Base-by-base conservation (phyloP, 2,113 vertebrate genomes). In the Bubo blakistoni region DNA sequence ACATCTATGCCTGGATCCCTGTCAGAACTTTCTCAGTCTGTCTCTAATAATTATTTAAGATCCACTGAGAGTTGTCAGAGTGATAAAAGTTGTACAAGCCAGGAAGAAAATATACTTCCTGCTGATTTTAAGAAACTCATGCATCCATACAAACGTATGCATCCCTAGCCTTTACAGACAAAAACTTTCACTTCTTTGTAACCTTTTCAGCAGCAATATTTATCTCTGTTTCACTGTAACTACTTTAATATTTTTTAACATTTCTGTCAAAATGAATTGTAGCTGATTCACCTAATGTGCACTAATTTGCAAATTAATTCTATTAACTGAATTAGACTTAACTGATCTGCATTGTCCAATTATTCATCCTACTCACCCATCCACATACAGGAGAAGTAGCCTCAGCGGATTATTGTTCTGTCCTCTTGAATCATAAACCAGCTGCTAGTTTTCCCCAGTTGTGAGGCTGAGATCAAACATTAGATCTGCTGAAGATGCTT, bases 231-330 rank as follows among this genome's bases (percentile, higher is more conserved):
- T 91, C 77, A 86, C 83, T 86, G 51, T 65, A 89, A 71, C 17
- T 63, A 25, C 52, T 54, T 89, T 5, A 85, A 42, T 95, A 86
- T 86, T 95, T 96, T 91, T 90, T 61, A 88, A 86, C 44, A 29
- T 69, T 90, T 87, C 81, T 62, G 70, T 97, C 90, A 96, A 86
- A 96, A 76, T 74, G 6, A 94, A 91, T 79, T 88, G 93, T 69
- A 92, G n/a, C 40, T 92, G 81, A 86, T 96, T 96, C 83, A 90
- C 49, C 70, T 94, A 94, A 94, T 72, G 91, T 88, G 82, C 86
- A 69, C 65, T 89, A 80, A 95, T 95, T 95, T 96, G 81, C 70
- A 92, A 92, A 97, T 96, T 96, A 95, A 96, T 95, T 93, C 73
- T 79, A 57, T 93, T 96, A 96, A 94, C 46, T 22, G 16, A 81